Percentiles rank a stretch among this genome's conserved stretches.
Evolutionary conservation across 2,888 invertebrate species (phyloP).

Genomic region (Apodemia zela): DNA sequence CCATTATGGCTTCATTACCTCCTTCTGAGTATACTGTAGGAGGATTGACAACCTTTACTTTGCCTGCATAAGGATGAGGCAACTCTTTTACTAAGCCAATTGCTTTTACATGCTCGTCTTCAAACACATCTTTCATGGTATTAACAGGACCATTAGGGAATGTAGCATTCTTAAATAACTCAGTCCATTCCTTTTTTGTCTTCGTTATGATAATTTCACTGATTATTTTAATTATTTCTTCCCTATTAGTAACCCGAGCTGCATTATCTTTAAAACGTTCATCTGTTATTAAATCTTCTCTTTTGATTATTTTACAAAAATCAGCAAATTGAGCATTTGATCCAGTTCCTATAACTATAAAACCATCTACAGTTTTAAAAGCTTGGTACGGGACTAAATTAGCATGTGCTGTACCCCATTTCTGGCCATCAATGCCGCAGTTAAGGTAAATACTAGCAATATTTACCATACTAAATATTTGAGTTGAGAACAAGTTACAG

Average conservation of each 20-base stretch:
- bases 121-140: conserved; percentile 90
- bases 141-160: conserved; percentile 97
- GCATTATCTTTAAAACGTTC: conserved; percentile 86
- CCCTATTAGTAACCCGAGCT: conserved; percentile 87
- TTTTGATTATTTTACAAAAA: conserved; percentile 83
- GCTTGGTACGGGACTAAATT: conserved; percentile 97
- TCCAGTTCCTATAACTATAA: conserved; percentile 92
- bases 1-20: conserved; percentile 83
- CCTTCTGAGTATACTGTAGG: conserved; percentile 90
- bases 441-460: conserved; percentile 95
- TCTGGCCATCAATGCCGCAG: conserved; percentile 86
- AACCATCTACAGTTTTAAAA: conserved; percentile 90
- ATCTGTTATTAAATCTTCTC: conserved; percentile 82
- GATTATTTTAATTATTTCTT: conserved; percentile 83
- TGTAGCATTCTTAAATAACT: conserved; percentile 84
- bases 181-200: conserved; percentile 87
- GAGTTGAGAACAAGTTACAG: conserved; percentile 95
- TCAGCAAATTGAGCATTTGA: conserved; percentile 90
- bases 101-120: conserved; percentile 90
- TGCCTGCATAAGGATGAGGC: conserved; percentile 84
- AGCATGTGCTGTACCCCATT: conserved; percentile 96
- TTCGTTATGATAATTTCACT: conserved; percentile 79
- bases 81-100: conserved; percentile 87
- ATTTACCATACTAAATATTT: conserved; percentile 93
- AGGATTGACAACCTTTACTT: conserved; percentile 90